Percentiles rank a stretch among this genome's conserved stretches.
Conservation (phyloP, 2,113 vertebrate genomes). For the Cranoglanis bouderius region DNA sequence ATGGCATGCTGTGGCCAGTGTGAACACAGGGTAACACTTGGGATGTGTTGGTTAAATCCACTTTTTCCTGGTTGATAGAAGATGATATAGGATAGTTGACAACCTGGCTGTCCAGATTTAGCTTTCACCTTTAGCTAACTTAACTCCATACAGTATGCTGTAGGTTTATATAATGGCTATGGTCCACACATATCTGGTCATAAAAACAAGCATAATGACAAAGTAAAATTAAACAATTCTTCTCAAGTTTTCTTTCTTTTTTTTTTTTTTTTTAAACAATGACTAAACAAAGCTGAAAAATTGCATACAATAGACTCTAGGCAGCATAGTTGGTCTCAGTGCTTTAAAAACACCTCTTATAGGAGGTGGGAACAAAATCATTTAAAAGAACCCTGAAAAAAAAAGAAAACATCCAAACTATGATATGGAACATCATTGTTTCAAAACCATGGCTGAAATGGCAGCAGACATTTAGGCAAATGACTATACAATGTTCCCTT, state of each 20-base stretch:
- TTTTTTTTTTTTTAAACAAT: constrained; percentile 32
- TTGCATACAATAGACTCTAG: constrained; percentile 64
- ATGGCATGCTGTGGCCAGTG: not conserved
- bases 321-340: constrained; percentile 77
- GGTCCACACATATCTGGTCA: constrained; percentile 64
- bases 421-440: constrained; percentile 56
- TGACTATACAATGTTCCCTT: constrained; percentile 53
- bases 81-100: not conserved
- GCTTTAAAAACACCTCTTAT: constrained; percentile 72
- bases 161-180: constrained; percentile 75
- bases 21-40: not conserved
- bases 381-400: constrained; percentile 32
- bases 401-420: constrained; percentile 61
- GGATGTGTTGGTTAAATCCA: not conserved
- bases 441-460: constrained; percentile 66
- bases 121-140: constrained; percentile 19
- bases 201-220: constrained; percentile 58
- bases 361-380: constrained; percentile 51
- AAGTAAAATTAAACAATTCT: constrained; percentile 56
- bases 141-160: constrained; percentile 44
- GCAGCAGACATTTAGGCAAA: constrained; percentile 67
- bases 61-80: not conserved
- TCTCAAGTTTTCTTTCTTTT: constrained; percentile 62
- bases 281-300: constrained; percentile 47
- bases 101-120: not conserved